Evolutionary conservation across 1,140 invertebrate genomes (phyloP).

Genomic region (Drosophila sulfurigaster): DNA sequence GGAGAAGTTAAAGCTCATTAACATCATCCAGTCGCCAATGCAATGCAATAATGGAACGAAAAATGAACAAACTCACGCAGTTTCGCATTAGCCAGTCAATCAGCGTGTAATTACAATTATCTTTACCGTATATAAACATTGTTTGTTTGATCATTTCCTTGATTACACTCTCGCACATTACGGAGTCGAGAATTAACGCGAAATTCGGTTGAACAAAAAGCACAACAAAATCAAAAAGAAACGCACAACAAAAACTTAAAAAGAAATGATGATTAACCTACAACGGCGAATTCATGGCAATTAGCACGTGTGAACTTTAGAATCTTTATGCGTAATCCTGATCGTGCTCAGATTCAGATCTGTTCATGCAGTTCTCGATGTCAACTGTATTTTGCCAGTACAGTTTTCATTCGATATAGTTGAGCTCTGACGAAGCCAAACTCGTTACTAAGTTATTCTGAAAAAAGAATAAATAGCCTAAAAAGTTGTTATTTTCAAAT

Average conservation of each 20-base stretch:
- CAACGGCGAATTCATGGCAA: neutral
- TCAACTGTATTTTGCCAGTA: neutral
- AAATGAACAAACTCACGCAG: conserved; percentile 9
- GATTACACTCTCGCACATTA: neutral
- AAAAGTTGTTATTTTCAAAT: no score
- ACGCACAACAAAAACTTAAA: neutral
- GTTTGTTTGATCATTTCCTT: conserved; percentile 14
- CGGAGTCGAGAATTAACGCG: neutral
- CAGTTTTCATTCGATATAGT: neutral
- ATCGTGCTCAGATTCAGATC: neutral
- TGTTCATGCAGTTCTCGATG: neutral
- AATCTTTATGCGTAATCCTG: conserved; percentile 1
- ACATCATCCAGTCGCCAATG: neutral
- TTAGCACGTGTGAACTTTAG: conserved; percentile 12
- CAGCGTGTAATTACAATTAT: conserved; percentile 21
- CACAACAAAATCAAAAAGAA: neutral
- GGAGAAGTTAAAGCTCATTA: conserved; percentile 6
- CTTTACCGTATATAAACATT: conserved; percentile 22
- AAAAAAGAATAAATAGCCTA: no score
- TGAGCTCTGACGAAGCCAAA: no score
- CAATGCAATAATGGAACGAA: neutral
- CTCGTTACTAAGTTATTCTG: no score
- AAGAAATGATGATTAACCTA: conserved; percentile 5
- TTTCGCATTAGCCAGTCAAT: conserved; percentile 17
- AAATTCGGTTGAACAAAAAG: neutral